Evolutionary conservation across 2,113 vertebrate genomes (phyloP), one percentile per base, ranked within the genome.

Genomic region (Lepus europaeus): DNA sequence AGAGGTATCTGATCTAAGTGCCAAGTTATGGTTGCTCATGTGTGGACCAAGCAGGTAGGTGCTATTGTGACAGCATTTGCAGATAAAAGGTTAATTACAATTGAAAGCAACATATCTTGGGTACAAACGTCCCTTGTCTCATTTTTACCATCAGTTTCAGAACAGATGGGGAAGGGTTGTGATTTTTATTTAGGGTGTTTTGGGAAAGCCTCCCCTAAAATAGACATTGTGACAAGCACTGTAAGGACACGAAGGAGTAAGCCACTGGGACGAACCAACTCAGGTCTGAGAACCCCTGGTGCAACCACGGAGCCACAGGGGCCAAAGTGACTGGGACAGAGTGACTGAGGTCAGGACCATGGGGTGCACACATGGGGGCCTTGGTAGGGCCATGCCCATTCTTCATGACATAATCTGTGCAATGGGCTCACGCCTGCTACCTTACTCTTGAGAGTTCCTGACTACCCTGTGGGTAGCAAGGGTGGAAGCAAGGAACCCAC

Each of bases 1-100:
- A 94, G 69, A 56, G 87, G 1, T 73, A 78, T 73, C 61, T 93
- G 33, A 77, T 81, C 13, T 69, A 53, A 91, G 89, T 45, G 90
- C 22, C 69, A 81, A 22, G 82, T 70, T 69, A 33, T 31, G 36
- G 81, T 77, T 59, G 14, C 36, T 87, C 87, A 73, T 83, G 73
- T 83, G 27, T 79, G 33, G 77, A 77, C 70, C 91, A 61, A 91
- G 36, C 61, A 27, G n/a, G 12, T 76, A 79, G 59, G n/a, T 68
- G 25, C 29, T 66, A 45, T 77, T 76, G 39, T 59, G 56, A 76
- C 92, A 72, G 79, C 33, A 76, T 92, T 78, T 93, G 56, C 56
- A 63, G 81, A 39, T 16, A 82, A 22, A 56, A 91, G 70, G 23
- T 78, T 64, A 93, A 61, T 83, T 82, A 76, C 49, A 6, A 74